Conservation (phyloP, 2,113 vertebrate genomes). For the Ellobius talpinus region DNA sequence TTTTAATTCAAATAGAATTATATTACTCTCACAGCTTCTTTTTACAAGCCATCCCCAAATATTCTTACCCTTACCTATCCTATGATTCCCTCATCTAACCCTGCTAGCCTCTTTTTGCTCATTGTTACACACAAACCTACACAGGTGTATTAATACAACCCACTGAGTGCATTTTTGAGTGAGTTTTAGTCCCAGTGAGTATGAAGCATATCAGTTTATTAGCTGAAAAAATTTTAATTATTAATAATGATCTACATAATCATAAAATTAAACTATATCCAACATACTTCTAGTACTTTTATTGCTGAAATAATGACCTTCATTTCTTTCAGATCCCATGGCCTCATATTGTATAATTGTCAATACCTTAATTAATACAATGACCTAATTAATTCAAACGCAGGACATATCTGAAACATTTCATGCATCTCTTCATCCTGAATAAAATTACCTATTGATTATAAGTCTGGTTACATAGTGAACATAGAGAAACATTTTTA, state of each 20-base stretch:
- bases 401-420: background rate
- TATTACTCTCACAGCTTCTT: background rate
- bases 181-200: background rate
- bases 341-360: background rate
- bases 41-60: background rate
- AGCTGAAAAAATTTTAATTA: background rate
- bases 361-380: background rate
- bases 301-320: background rate
- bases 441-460: background rate
- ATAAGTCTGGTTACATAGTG: background rate
- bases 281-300: background rate
- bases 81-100: background rate
- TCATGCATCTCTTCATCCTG: background rate
- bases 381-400: conserved; percentile 10
- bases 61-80: background rate
- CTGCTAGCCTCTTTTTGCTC: background rate
- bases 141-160: background rate
- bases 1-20: background rate
- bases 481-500: background rate
- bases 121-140: background rate
- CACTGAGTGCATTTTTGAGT: background rate
- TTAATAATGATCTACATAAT: background rate
- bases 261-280: background rate
- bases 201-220: background rate
- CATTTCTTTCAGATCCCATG: background rate